Percentiles rank a stretch among this genome's conserved stretches.
Evolutionary conservation across 2,113 vertebrate species (phyloP).

Genomic region (Archocentrus centrarchus): DNA sequence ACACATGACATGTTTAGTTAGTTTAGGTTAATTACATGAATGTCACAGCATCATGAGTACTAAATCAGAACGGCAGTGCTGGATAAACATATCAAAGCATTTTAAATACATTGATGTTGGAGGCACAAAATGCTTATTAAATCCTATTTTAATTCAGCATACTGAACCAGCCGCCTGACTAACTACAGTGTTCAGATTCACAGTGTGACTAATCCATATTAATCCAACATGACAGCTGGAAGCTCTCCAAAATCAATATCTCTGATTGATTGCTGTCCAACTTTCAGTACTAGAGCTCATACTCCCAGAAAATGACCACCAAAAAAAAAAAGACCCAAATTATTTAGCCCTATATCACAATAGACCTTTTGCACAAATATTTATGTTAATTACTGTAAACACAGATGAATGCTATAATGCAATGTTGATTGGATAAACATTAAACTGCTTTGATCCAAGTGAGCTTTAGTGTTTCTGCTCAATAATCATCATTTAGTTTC

Average conservation of each 20-base stretch:
- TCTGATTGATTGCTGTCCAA: conserved; percentile 70
- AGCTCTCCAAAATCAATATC: conserved; percentile 64
- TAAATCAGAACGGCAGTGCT: conserved; percentile 50
- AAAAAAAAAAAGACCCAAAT: conserved; percentile 13
- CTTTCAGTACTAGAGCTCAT: conserved; percentile 16
- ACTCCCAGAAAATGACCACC: conserved; percentile 44
- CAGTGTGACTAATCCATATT: conserved; percentile 71
- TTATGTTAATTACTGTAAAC: neutral
- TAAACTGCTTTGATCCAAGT: neutral
- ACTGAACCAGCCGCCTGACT: conserved; percentile 49
- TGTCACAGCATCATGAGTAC: conserved; percentile 37
- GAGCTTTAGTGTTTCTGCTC: neutral
- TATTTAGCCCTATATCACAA: conserved; percentile 10
- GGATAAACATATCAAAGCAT: conserved; percentile 64
- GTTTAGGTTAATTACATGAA: conserved; percentile 46
- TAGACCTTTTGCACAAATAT: conserved; percentile 1
- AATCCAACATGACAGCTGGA: conserved; percentile 69
- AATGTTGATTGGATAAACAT: neutral
- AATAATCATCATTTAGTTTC: conserved; percentile 2
- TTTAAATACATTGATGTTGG: conserved; percentile 36
- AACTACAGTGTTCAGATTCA: conserved; percentile 57
- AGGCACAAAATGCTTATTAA: conserved; percentile 59
- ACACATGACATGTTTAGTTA: neutral
- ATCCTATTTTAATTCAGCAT: conserved; percentile 36
- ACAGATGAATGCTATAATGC: neutral